Percentiles rank a stretch among this genome's conserved stretches.
Conservation (phyloP, 2,888 invertebrate species). For the Drosophila paramelanica region DNA sequence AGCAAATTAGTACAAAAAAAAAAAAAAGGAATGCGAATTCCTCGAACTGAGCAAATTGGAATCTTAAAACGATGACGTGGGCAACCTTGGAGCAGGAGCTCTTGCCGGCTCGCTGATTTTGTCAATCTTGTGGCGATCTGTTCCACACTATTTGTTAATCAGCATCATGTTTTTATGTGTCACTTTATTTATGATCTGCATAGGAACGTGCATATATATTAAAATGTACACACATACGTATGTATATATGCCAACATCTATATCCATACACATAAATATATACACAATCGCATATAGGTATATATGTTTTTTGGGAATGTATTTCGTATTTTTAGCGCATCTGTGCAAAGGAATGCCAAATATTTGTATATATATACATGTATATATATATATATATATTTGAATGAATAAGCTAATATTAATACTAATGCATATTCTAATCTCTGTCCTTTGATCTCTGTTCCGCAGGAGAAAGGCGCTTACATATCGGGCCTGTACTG, state of each 20-base stretch:
- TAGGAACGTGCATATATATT: conserved; percentile 30
- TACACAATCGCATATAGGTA: conserved; percentile 12
- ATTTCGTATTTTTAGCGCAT: conserved; percentile 61
- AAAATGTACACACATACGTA: not conserved
- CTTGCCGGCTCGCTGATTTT: conserved; percentile 14
- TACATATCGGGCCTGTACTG: conserved; percentile 84
- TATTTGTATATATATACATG: conserved; percentile 20
- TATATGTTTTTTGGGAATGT: conserved; percentile 2
- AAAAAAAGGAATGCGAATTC: conserved; percentile 17
- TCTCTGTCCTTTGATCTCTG: conserved; percentile 1
- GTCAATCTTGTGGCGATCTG: conserved; percentile 30
- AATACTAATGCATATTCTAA: not conserved
- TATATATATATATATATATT: conserved; percentile 3
- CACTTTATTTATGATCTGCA: conserved; percentile 62
- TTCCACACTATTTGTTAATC: conserved; percentile 30
- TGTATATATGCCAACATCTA: conserved; percentile 2
- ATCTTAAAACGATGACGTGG: conserved; percentile 43
- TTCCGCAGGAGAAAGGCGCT: conserved; percentile 82
- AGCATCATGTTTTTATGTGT: conserved; percentile 59
- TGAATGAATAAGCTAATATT: conserved; percentile 7
- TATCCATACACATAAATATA: conserved; percentile 9
- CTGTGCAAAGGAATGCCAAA: conserved; percentile 41
- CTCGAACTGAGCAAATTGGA: conserved; percentile 30
- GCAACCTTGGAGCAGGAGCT: conserved; percentile 38
- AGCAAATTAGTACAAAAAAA: conserved; percentile 51